A percentile compares a stretch with the other conserved stretches of the same genome.
These are phyloP conservation scores for Koerneria pararmatus DNA, from an alignment of 2,888 invertebrate species.

Conservation along the genomic window DNA sequence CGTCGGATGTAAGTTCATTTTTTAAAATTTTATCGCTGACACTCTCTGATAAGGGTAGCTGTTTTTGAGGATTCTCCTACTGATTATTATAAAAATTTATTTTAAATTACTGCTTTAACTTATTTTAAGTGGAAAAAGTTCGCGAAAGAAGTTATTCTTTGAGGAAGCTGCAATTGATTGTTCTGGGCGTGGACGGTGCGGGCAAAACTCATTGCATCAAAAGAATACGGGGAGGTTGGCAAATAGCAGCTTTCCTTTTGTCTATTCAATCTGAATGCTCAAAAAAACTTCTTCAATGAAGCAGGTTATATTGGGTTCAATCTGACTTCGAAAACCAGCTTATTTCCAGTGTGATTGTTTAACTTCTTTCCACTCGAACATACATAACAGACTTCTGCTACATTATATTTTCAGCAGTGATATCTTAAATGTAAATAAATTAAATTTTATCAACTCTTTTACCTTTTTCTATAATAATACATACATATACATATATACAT, in stretches of 20 bases:
- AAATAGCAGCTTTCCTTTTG: background rate
- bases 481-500: too few species aligned
- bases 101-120: background rate
- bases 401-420: background rate
- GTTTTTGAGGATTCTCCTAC: background rate
- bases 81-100: background rate
- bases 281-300: background rate
- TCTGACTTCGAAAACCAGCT: too few species aligned
- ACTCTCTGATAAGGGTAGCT: background rate
- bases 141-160: background rate
- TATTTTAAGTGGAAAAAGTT: slow-evolving; percentile 5
- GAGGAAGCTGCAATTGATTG: slow-evolving; percentile 18
- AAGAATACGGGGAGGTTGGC: slow-evolving; percentile 11
- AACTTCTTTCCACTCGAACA: too few species aligned
- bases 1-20: too few species aligned
- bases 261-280: background rate
- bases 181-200: slow-evolving; percentile 11
- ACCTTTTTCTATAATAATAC: too few species aligned
- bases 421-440: too few species aligned
- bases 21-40: too few species aligned
- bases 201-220: slow-evolving; percentile 20
- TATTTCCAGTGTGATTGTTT: too few species aligned
- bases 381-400: too few species aligned
- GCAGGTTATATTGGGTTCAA: too few species aligned
- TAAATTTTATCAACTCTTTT: too few species aligned